Base-by-base conservation (phyloP, 2,888 invertebrate species). In the Cataglyphis livida region DNA sequence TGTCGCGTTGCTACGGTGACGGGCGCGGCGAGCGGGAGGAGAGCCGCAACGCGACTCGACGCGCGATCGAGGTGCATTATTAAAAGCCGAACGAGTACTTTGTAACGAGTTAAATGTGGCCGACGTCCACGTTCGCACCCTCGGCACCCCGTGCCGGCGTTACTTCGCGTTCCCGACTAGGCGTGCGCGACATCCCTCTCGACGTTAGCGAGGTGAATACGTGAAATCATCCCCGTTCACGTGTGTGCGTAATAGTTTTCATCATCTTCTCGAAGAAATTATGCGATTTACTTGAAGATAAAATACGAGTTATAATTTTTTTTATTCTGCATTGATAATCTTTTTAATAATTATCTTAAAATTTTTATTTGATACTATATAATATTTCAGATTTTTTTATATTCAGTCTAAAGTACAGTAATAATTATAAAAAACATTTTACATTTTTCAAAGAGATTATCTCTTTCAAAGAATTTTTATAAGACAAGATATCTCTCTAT, bases 1-100 rank as follows among this genome's bases (percentile, higher is more conserved):
- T 51, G 41, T 78, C 54, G 78, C 85, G 91, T 93, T 91, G 91
- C 92, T 91, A 92, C 92, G 92, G 92, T 90, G 90, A 93, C 91
- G 92, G 90, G 91, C 79, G 87, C 78, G 79, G 64, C 65, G 44
- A 44, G 15, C 83, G 70, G 86, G 88, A 88, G 88, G 90, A 89
- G 90, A 90, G 88, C 86, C 90, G 89, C 87, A 85, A 84, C 86
- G 84, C 85, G 85, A 84, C 84, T 88, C 87, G 73, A 18, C 74
- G 88, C 84, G 89, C 90, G 87, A 84, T 85, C 85, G 59, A 91
- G 89, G 87, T 90, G 90, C 88, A 91, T 92, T 92, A 92, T 92
- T 91, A 91, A 92, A 90, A 92, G 90, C 88, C 89, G 86, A 88
- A 90, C 88, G 89, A 85, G 85, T 90, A 89, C 88, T 90, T 91